These are phyloP conservation scores for Eupithecia tripunctaria DNA, from an alignment of 2,888 invertebrate genomes.

Conservation along the genomic window DNA sequence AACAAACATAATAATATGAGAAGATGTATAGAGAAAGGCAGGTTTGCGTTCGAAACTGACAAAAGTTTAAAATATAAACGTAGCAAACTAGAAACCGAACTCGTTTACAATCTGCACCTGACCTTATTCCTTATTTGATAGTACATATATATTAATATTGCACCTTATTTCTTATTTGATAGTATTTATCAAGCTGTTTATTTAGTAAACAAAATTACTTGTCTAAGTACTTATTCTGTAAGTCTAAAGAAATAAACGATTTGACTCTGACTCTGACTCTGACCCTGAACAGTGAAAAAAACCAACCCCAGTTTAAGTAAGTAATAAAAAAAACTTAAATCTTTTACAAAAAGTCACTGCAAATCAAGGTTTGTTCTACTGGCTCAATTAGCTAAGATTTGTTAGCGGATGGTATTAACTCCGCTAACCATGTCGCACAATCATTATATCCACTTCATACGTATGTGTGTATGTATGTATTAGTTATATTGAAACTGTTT, in stretches of 20 bases:
- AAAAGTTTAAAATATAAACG: neutral
- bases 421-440: conserved; percentile 24
- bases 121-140: no score
- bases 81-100: neutral
- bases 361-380: conserved; percentile 9
- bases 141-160: no score
- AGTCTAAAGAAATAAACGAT: no score
- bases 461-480: conserved; percentile 8
- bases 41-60: neutral
- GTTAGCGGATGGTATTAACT: conserved; percentile 13
- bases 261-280: no score
- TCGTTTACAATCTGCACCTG: neutral
- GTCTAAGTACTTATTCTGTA: no score
- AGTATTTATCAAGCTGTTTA: no score
- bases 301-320: neutral
- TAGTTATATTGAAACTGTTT: conserved; percentile 35
- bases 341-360: neutral
- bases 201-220: no score
- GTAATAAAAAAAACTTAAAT: neutral
- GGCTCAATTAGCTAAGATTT: conserved; percentile 17
- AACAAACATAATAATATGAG: neutral
- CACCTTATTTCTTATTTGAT: no score
- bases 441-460: conserved; percentile 10
- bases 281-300: neutral
- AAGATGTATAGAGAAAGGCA: neutral